Evolutionary conservation across 1,140 invertebrate genomes (phyloP).

Genomic region (Drosophila eugracilis): DNA sequence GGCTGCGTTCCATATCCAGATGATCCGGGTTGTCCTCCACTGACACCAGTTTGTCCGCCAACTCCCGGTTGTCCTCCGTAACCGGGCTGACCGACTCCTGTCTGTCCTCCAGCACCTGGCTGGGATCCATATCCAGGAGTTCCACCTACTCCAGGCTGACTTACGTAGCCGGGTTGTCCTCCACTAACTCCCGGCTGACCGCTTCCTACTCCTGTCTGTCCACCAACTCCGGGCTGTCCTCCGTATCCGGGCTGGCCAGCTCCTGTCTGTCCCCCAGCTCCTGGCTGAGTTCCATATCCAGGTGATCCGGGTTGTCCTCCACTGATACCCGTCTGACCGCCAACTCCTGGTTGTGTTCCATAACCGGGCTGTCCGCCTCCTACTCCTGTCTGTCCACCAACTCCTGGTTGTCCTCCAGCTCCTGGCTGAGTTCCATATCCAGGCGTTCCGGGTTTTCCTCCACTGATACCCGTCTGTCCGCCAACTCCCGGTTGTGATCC

Average conservation of each 20-base stretch:
- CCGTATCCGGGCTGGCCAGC: not conserved
- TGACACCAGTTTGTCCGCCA: conserved; percentile 12
- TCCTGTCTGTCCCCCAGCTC: not conserved
- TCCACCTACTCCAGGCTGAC: not conserved
- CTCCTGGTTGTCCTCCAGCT: not conserved
- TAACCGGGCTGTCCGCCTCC: conserved; percentile 9
- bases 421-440: conserved; percentile 14
- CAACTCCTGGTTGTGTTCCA: conserved; percentile 22
- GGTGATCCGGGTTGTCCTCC: conserved; percentile 8
- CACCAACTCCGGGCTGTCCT: conserved; percentile 1
- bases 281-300: conserved; percentile 13
- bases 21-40: conserved; percentile 2
- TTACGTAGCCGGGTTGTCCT: not conserved
- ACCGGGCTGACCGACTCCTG: conserved; percentile 14
- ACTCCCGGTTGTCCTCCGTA: conserved; percentile 26
- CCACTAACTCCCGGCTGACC: conserved; percentile 1
- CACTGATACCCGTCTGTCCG: not conserved
- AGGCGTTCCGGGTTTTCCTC: not conserved
- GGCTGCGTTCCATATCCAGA: conserved; percentile 12
- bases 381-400: conserved; percentile 20
- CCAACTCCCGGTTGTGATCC: conserved; percentile 5
- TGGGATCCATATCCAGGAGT: conserved; percentile 4
- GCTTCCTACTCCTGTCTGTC: conserved; percentile 17
- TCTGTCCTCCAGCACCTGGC: not conserved
- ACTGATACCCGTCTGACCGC: not conserved